Percentiles rank a stretch among this genome's conserved stretches.
These are phyloP conservation scores for Aspidiotus rigidus DNA, from an alignment of 2,888 invertebrate species.

Conservation along the genomic window DNA sequence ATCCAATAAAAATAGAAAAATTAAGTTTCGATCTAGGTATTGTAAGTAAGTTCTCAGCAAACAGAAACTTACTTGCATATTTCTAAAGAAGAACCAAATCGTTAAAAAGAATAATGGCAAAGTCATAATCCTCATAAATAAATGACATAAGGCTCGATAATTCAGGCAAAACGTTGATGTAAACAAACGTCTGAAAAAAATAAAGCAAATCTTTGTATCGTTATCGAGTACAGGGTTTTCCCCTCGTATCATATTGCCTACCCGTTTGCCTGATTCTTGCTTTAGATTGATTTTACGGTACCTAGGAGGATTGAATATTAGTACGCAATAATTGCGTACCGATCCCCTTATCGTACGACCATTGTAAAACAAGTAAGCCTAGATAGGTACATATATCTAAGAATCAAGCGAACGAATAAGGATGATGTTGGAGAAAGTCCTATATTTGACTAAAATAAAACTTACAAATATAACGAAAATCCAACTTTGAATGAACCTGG, in stretches of 20 bases:
- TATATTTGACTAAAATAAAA: not conserved
- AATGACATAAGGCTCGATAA: slow-evolving; percentile 62
- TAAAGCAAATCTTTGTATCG: not conserved
- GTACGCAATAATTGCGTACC: no score
- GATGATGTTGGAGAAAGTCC: no score
- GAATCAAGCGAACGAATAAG: no score
- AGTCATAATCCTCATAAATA: slow-evolving; percentile 63
- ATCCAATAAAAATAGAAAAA: not conserved
- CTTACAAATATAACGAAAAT: slow-evolving; percentile 38
- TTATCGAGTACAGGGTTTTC: not conserved
- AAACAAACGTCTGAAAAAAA: slow-evolving; percentile 57
- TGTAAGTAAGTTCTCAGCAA: no score
- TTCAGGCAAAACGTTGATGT: slow-evolving; percentile 71
- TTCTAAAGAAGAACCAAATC: slow-evolving; percentile 64
- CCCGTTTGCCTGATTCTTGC: not conserved
- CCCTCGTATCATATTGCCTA: not conserved
- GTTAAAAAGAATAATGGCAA: slow-evolving; percentile 68
- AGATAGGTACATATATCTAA: not conserved
- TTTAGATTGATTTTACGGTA: no score
- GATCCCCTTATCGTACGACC: not conserved
- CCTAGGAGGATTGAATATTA: no score
- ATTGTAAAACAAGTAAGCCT: not conserved
- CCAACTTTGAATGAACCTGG: slow-evolving; percentile 53
- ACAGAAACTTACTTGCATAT: slow-evolving; percentile 48
- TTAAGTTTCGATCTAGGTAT: not conserved